phyloP scores from a whole-genome alignment of 2,113 vertebrate genomes.

The Suricata suricatta region DNA sequence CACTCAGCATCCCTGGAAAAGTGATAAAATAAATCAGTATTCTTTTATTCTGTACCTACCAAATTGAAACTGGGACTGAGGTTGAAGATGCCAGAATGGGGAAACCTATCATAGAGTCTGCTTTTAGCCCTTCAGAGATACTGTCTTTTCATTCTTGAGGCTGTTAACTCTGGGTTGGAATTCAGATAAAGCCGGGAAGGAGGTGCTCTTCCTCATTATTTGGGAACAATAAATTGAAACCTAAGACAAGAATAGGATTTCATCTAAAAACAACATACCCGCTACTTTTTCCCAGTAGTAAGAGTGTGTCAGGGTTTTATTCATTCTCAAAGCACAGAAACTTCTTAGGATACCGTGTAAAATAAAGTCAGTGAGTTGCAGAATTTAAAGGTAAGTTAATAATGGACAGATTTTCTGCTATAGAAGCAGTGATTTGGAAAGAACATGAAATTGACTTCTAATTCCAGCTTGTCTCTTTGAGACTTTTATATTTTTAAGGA shows the following conservation, averaged over 20 bases:
- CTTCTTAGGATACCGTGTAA: background rate
- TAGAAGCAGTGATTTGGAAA: background rate
- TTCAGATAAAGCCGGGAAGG: background rate
- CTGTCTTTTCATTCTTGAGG: background rate
- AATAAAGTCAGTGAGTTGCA: background rate
- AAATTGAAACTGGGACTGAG: background rate
- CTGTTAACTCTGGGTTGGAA: background rate
- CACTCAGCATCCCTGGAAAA: background rate
- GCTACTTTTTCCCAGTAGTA: background rate
- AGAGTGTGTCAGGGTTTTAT: background rate
- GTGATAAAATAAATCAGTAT: background rate
- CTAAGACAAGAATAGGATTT: background rate
- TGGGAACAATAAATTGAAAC: background rate
- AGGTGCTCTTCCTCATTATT: constrained; percentile 6
- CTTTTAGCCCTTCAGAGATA: background rate
- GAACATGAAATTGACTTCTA: background rate
- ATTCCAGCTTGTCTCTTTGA: constrained; percentile 8
- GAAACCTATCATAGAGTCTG: background rate
- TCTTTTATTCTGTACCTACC: background rate
- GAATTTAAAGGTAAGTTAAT: background rate
- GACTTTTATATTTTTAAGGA: constrained; percentile 29
- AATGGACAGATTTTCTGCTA: background rate
- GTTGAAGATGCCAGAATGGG: background rate
- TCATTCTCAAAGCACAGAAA: background rate
- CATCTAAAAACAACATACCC: background rate